A percentile compares a stretch with the other conserved stretches of the same genome.
Evolutionary conservation across 2,113 vertebrate species (phyloP).

Genomic region (Gadus chalcogrammus): DNA sequence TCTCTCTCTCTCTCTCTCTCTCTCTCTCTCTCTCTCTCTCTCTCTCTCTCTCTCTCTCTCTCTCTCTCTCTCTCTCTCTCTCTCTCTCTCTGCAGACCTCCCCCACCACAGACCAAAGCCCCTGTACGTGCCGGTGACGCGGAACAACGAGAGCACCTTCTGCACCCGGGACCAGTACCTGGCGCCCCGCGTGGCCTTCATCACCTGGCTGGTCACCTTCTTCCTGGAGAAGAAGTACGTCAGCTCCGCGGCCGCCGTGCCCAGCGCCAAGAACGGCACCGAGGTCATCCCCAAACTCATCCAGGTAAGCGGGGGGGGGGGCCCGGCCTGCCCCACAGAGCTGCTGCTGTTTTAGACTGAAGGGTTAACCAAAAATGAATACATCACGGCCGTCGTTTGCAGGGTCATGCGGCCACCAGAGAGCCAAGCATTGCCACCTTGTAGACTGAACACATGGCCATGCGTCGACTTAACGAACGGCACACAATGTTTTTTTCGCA

Average conservation of each 20-base stretch:
- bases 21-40: no score
- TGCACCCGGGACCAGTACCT: constrained; percentile 94
- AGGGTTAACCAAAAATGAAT: no score
- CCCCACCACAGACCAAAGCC: constrained; percentile 91
- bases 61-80: not conserved
- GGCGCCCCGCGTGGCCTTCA: constrained; percentile 93
- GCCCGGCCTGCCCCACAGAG: no score
- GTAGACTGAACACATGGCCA: no score
- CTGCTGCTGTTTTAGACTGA: no score
- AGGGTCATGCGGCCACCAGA: no score
- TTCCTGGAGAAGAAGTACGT: constrained; percentile 98
- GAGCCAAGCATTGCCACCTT: no score
- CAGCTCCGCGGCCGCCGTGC: constrained; percentile 74
- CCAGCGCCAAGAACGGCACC: constrained; percentile 86
- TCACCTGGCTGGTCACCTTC: constrained; percentile 98
- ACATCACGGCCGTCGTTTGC: no score
- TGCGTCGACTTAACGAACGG: no score
- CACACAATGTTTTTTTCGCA: no score
- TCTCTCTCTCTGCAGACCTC: constrained; percentile 75
- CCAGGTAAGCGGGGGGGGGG: constrained; percentile 73
- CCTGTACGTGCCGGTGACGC: constrained; percentile 81
- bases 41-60: no score
- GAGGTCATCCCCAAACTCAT: constrained; percentile 91
- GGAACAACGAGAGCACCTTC: constrained; percentile 89
- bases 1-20: no score